A percentile compares a stretch with the other conserved stretches of the same genome.
Conservation (phyloP, 1,140 invertebrate species). For the Megalopta genalis region DNA sequence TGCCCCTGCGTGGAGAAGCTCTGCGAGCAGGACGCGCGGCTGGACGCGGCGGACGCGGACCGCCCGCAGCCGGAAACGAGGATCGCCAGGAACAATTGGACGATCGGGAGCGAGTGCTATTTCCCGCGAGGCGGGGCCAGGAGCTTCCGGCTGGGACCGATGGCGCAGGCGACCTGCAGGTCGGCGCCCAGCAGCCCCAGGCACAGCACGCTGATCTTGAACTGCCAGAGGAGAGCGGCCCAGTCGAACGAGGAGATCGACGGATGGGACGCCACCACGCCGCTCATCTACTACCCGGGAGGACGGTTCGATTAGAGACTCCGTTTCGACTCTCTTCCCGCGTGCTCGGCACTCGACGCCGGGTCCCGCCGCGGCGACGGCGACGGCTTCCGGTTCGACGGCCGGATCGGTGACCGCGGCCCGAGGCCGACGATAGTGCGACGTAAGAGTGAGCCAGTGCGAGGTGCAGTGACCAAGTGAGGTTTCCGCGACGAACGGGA, state of each 20-base stretch:
- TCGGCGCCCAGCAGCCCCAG: slow-evolving; percentile 80
- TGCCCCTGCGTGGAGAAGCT: slow-evolving; percentile 84
- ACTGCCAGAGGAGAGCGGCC: slow-evolving; percentile 65
- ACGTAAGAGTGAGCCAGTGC: not conserved
- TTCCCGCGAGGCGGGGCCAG: slow-evolving; percentile 20
- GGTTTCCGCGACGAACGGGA: not conserved
- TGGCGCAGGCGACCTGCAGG: slow-evolving; percentile 64
- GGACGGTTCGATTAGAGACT: slow-evolving; percentile 51
- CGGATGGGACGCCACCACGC: slow-evolving; percentile 73
- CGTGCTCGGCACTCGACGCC: no score
- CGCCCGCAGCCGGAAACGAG: not conserved
- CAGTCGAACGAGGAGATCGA: slow-evolving; percentile 76
- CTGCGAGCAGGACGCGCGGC: slow-evolving; percentile 60
- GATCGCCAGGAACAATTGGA: slow-evolving; percentile 1
- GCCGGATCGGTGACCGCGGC: no score
- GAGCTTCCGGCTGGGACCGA: slow-evolving; percentile 48
- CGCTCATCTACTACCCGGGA: slow-evolving; percentile 72
- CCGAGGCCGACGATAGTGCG: no score
- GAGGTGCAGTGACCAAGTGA: no score
- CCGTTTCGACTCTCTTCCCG: no score
- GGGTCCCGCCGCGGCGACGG: no score
- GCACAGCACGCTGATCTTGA: slow-evolving; percentile 62
- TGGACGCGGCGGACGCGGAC: slow-evolving; percentile 1
- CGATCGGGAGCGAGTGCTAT: slow-evolving; percentile 32
- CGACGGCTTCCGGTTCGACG: no score